Percentiles rank a stretch among this genome's conserved stretches.
These are phyloP conservation scores for Aurelia sp. DNA, from an alignment of 30 jellyfish, hydroid and myxozoan species.

Conservation along the genomic window DNA sequence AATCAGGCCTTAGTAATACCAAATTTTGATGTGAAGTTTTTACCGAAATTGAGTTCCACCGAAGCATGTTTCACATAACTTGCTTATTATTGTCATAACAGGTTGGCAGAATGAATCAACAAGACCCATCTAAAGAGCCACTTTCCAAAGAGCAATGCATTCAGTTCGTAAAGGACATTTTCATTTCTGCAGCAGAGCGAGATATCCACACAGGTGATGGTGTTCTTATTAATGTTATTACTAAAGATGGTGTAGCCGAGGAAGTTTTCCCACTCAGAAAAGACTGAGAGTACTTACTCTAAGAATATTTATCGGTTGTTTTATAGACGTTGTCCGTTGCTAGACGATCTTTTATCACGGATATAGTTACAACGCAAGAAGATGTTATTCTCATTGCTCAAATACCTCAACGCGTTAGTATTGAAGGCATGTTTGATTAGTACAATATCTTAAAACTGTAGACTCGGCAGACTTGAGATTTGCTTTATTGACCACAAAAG, in stretches of 20 bases:
- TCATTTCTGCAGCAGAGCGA: slow-evolving; percentile 97
- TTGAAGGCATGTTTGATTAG: no score
- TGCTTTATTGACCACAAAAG: no score
- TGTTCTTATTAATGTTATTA: slow-evolving; percentile 74
- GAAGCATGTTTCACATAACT: no score
- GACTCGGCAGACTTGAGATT: no score
- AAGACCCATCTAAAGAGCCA: slow-evolving; percentile 69
- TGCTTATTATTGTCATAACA: neutral
- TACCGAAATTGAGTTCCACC: no score
- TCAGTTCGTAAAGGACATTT: slow-evolving; percentile 92
- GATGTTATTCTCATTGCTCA: no score
- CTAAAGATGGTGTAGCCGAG: slow-evolving; percentile 84
- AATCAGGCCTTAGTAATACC: no score
- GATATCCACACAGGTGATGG: slow-evolving; percentile 99
- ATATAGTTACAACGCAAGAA: no score
- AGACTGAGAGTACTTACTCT: slow-evolving; percentile 41
- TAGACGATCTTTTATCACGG: no score
- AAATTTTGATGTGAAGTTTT: no score
- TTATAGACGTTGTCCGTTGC: neutral
- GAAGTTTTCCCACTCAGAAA: slow-evolving; percentile 88
- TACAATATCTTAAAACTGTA: no score
- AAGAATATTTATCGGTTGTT: neutral
- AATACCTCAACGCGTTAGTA: no score
- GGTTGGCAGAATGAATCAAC: slow-evolving; percentile 90
- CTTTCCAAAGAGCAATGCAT: slow-evolving; percentile 77